phyloP scores from a whole-genome alignment of 64 coral and sea anemone species.

The Stichodactyla helianthus region DNA sequence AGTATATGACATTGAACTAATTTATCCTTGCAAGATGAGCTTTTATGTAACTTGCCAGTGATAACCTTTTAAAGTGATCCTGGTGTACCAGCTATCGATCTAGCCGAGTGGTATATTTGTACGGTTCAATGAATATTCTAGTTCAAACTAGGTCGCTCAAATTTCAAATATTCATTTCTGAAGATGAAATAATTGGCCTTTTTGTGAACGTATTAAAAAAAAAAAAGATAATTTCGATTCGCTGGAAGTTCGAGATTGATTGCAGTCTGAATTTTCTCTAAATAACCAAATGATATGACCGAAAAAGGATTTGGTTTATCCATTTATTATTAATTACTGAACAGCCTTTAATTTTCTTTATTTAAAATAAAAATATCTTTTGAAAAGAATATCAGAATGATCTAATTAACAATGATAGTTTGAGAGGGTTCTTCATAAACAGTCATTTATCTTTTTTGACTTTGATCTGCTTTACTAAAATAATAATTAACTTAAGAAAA shows the following conservation, averaged over 20 bases:
- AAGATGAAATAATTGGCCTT: not conserved
- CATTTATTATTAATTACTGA: conserved; percentile 7
- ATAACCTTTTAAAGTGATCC: not conserved
- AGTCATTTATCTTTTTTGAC: not conserved
- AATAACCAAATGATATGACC: not conserved
- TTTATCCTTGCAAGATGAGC: not conserved
- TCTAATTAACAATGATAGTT: no score
- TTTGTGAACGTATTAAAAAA: not conserved
- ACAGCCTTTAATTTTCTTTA: not conserved
- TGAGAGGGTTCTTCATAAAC: no score
- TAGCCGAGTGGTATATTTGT: not conserved
- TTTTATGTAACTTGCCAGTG: not conserved
- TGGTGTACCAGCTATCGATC: not conserved
- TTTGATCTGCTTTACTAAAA: not conserved
- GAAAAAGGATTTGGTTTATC: not conserved
- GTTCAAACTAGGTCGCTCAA: not conserved
- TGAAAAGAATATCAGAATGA: not conserved
- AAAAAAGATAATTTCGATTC: not conserved
- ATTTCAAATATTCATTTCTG: not conserved
- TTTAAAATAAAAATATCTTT: not conserved
- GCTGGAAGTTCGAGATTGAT: no score
- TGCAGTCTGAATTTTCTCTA: no score
- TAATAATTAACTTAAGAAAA: not conserved
- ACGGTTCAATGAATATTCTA: not conserved
- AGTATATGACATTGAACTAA: not conserved